Base-by-base conservation (phyloP, 2,888 invertebrate species). In the Carterocephalus palaemon region DNA sequence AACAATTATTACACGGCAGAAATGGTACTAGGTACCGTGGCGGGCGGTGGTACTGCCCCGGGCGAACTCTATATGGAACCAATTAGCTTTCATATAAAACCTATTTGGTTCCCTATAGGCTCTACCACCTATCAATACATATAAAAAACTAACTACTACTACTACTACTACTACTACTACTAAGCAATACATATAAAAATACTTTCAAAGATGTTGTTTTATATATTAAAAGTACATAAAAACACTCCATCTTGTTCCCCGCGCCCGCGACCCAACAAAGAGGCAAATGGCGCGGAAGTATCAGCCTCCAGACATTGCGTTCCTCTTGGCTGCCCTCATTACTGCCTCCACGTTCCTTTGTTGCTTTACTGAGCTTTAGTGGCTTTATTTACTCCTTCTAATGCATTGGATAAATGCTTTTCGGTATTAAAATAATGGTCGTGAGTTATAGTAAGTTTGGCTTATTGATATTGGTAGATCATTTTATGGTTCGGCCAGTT, bases 241-340 rank as follows among this genome's bases (percentile, higher is more conserved):
- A 31, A 13, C 23, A 37, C 15, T 23, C 10, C 24, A 61, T 63
- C 50, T 51, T 34, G 50, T 50, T 52, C 61, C 58, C 72, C 71
- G 68, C 77, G 81, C 61, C 64, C 59, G 59, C 70, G 78, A 74
- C 81, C 69, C 68, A 75, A 83, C 83, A 84, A 85, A 73, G 78
- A 66, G 79, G 59, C 69, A 70, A 84, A 84, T 85, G 86, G 82
- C 67, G 60, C 62, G 86, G 85, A 85, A 86, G 75, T 77, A 83
- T 83, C 82, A 74, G 69, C 66, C 75, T 74, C 76, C 75, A 70
- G 73, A 65, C 76, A 78, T 80, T 79, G 70, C 69, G 76, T 83
- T 83, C 82, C 81, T 82, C 67, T 57, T 74, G 76, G 71, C 75
- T 83, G 68, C 75, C 69, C 74, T 80, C 81, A 84, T 84, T 86